These are phyloP conservation scores for Drosophila colorata DNA, from an alignment of 2,888 invertebrate genomes.

Conservation along the genomic window DNA sequence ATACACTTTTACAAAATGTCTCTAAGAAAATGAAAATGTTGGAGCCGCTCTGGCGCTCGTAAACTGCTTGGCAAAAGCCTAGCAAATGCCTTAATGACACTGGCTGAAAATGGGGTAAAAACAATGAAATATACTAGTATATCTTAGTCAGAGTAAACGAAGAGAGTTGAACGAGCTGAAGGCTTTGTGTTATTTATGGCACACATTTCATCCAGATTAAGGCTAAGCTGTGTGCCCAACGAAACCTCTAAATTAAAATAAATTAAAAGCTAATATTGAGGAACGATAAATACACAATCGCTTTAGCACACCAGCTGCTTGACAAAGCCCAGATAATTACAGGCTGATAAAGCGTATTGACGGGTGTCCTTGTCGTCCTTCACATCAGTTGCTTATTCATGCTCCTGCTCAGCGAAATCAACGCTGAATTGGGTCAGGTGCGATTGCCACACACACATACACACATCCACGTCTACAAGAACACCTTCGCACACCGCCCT, in stretches of 20 bases:
- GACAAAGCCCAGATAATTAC: conserved; percentile 15
- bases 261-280: not conserved
- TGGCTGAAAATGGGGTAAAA: not conserved
- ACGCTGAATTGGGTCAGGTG: conserved; percentile 62
- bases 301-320: not conserved
- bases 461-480: not conserved
- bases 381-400: conserved; percentile 42
- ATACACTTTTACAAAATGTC: conserved; percentile 21
- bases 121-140: not conserved
- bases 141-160: not conserved
- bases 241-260: conserved; percentile 6
- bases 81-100: not conserved
- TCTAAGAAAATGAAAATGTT: not conserved
- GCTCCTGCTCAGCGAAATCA: conserved; percentile 35
- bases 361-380: conserved; percentile 5
- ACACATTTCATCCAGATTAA: not conserved
- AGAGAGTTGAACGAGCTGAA: not conserved
- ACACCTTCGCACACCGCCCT: not conserved
- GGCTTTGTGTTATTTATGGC: not conserved
- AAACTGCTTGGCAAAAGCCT: not conserved
- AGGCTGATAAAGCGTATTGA: conserved; percentile 24
- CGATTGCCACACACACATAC: conserved; percentile 35
- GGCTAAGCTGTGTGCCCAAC: not conserved
- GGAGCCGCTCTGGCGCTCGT: not conserved
- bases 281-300: not conserved